Evolutionary conservation across 1,140 invertebrate genomes (phyloP), one percentile per base, ranked within the genome.

Genomic region (Bombus breviceps): DNA sequence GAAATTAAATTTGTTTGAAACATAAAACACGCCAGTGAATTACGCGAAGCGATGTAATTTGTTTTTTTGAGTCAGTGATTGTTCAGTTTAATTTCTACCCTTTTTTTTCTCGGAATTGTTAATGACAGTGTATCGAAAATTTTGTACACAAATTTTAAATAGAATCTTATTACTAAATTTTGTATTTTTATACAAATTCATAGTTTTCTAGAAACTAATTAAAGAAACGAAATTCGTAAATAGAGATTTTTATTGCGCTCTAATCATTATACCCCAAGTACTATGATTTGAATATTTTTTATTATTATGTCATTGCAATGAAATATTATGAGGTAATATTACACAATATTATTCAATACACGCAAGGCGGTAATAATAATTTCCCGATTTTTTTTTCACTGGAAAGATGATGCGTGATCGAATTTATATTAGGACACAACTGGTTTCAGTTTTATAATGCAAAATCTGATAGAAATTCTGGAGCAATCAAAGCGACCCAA

Each of bases 401-500:
- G 13, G 5, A 41, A 72, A 41, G 41, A 41, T 25, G 39, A 72
- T 37, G n/a, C 34, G 13, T 22, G 6, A 22, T 18, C 34, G n/a
- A 34, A 66, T 47, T 43, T 32, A 47, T 68, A 34, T 68, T 41
- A 47, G 13, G 9, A 25, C 15, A 22, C 32, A 28, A 43, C 34
- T 25, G 41, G 34, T 32, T 34, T 34, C 41, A 28, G 32, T 68
- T 47, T 79, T 47, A 68, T 68, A 64, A 32, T 41, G 32, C 12
- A 8, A 32, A 22, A 28, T 79, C 25, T 68, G 77, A 79, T 79
- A 39, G 64, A 47, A 47, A 66, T 64, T 34, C 41, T 47, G 62
- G 77, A 10, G 39, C 77, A 47, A 78, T 47, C 76, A 66, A 47
- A 12, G 41, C 39, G 77, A 68, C n/a, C 77, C 62, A 79, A 68